These are phyloP conservation scores for Chondrilla cf. caribensis DNA, from an alignment of 37 sponge, comb jelly and placozoan genomes.

Conservation along the genomic window DNA sequence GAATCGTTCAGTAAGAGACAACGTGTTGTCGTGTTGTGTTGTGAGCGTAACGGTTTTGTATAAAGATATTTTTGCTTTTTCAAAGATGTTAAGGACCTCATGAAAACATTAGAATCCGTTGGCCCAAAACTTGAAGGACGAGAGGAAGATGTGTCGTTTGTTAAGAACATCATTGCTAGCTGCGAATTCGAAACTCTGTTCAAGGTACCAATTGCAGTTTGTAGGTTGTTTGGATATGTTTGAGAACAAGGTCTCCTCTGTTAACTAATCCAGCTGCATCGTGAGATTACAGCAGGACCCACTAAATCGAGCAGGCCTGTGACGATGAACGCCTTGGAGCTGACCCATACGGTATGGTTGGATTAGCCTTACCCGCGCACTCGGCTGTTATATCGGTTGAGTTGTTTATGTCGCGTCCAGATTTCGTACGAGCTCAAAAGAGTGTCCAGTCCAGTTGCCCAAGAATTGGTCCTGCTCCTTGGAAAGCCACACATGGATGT, in stretches of 20 bases:
- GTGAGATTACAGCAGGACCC: constrained; percentile 27
- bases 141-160: constrained; percentile 55
- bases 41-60: too few relatives aligned
- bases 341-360: constrained; percentile 44
- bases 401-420: not conserved
- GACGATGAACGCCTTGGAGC: constrained; percentile 38
- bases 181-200: constrained; percentile 53
- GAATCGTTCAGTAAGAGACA: too few relatives aligned
- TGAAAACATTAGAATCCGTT: constrained; percentile 45
- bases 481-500: constrained; percentile 52
- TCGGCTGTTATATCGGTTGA: too few relatives aligned
- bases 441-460: not conserved
- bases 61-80: too few relatives aligned
- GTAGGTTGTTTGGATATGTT: not conserved
- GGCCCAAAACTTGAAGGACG: constrained; percentile 32
- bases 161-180: constrained; percentile 39
- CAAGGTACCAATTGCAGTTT: constrained; percentile 24
- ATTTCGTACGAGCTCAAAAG: constrained; percentile 53
- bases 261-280: constrained; percentile 20
- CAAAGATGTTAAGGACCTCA: constrained; percentile 60
- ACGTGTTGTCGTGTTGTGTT: too few relatives aligned
- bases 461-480: constrained; percentile 54
- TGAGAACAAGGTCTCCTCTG: not conserved
- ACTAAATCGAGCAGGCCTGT: not conserved
- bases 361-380: too few relatives aligned